Evolutionary conservation across 2,797 vertebrate genomes (phyloP), one percentile per base, ranked within the genome.

Genomic region (Galago senegalensis): DNA sequence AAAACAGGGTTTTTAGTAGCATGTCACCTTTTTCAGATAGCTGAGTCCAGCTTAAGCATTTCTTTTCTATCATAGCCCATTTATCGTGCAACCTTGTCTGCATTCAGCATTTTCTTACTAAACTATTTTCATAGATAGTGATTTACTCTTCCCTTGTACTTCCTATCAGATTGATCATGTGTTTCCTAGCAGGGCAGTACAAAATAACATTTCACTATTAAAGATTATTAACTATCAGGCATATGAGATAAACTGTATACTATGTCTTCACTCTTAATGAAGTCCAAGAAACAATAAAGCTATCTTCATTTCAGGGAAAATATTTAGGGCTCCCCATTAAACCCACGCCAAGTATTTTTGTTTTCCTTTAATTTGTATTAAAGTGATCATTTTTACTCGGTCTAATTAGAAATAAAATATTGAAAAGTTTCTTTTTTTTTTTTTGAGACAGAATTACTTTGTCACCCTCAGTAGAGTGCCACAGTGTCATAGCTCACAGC

Each of bases 261-360:
- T 90, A 58, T 72, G 25, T 87, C n/a, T 77, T 87, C 29, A 92
- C 21, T 23, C 95, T 97, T 83, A 92, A 46, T 87, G 31, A 87
- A 92, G 6, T 65, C 27, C 56, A 53, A n/a, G n/a, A 20, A 69
- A 9, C 27, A 67, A 61, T 92, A 37, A 80, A 83, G 16, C 29
- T 70, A 25, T 87, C 95, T 76, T 9, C 40, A 75, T 63, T 18
- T 49, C 12, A 25, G 46, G 61, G 81, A 93, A 97, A 61, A 37
- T 61, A 92, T 37, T 43, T 73, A 81, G 3, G 49, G 3, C 20
- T 85, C 67, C 76, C 40, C 29, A 70, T 93, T 80, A 89, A 89
- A 70, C 31, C 27, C 25, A 92, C 37, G 20, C 17, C n/a, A 84
- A 69, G 34, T 56, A 31, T 29, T 63, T 53, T 94, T 80, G 1